Conservation (phyloP, 2,113 vertebrate genomes). For the Leucosticte australis region DNA sequence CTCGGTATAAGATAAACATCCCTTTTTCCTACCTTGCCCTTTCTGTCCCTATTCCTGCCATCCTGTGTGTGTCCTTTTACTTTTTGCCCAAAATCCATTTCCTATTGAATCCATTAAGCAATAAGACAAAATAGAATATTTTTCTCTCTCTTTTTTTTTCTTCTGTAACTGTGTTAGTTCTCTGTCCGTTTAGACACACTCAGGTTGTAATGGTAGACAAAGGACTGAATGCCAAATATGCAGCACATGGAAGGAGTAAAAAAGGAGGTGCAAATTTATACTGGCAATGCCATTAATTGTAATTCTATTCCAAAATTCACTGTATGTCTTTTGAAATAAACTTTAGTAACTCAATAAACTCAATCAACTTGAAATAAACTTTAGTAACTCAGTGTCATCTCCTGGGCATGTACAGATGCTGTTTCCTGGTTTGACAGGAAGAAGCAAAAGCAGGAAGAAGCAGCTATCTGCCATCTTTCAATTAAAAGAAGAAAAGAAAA, state of each 20-base stretch:
- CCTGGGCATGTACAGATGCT: not conserved
- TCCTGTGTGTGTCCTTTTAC: not conserved
- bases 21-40: not conserved
- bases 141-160: fast-evolving
- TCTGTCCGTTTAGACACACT: not conserved
- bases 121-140: not conserved
- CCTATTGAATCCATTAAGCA: not conserved
- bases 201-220: not conserved
- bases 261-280: not conserved
- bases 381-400: not conserved
- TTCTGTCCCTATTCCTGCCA: not conserved
- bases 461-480: not conserved
- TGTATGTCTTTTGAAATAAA: not conserved
- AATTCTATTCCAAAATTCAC: not conserved
- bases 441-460: not conserved
- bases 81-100: not conserved
- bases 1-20: not conserved
- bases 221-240: not conserved
- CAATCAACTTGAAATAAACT: not conserved
- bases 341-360: not conserved
- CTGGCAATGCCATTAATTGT: not conserved
- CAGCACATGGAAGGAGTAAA: not conserved
- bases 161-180: not conserved
- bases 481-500: not conserved
- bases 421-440: not conserved